These are phyloP conservation scores for Pantherophis alleghaniensis DNA, from an alignment of 2,797 vertebrate species.

Conservation along the genomic window DNA sequence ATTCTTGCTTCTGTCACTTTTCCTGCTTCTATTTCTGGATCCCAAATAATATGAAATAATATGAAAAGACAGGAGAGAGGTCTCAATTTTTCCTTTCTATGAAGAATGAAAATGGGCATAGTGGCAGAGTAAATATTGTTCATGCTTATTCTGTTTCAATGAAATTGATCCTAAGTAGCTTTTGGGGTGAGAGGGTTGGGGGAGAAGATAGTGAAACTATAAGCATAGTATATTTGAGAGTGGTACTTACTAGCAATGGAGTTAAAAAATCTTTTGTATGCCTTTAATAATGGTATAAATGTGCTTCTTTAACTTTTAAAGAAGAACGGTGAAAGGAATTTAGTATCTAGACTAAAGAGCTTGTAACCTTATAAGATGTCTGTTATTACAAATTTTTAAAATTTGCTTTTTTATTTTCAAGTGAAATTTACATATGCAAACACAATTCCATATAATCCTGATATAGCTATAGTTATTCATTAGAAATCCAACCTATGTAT, in stretches of 20 bases:
- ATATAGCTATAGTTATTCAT: not conserved
- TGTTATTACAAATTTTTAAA: not conserved
- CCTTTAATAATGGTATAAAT: not conserved
- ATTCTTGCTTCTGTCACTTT: not conserved
- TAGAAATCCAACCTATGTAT: not conserved
- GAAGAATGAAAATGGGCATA: not conserved
- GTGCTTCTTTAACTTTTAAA: not conserved
- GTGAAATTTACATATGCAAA: not conserved
- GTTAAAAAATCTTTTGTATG: not conserved
- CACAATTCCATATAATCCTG: not conserved
- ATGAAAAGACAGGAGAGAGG: not conserved
- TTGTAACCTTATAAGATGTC: not conserved
- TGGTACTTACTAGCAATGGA: not conserved
- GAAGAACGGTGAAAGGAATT: not conserved
- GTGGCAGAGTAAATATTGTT: not conserved
- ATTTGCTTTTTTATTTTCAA: not conserved
- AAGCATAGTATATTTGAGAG: not conserved
- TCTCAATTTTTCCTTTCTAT: not conserved
- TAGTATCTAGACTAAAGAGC: not conserved
- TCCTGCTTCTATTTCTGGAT: not conserved
- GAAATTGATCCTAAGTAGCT: not conserved
- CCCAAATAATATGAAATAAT: not conserved
- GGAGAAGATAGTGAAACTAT: not conserved
- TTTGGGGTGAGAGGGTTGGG: not conserved
- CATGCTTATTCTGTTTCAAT: not conserved